Conservation (phyloP, 2,113 vertebrate species). For the Chloropsis hardwickii region DNA sequence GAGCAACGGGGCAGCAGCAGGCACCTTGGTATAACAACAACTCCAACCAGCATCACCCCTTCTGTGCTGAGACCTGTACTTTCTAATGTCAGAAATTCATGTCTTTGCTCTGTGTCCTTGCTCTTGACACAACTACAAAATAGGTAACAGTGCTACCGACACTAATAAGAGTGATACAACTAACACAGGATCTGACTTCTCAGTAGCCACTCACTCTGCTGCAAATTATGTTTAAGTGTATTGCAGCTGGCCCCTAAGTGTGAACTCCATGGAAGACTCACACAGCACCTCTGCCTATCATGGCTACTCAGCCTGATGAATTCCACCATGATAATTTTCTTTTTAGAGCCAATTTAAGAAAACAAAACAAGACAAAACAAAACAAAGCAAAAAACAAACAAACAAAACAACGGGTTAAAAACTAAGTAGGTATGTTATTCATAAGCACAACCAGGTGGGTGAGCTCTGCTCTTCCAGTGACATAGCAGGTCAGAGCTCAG, state of each 20-base stretch:
- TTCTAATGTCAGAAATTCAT: rapidly evolving
- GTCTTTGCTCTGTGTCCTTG: neutral
- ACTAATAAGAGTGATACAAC: neutral
- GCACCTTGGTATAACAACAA: neutral
- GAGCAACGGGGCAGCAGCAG: rapidly evolving
- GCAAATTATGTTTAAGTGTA: neutral
- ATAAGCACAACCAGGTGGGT: neutral
- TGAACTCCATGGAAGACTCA: neutral
- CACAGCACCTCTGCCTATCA: neutral
- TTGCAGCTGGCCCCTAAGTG: neutral
- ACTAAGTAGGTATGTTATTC: rapidly evolving
- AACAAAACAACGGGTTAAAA: neutral
- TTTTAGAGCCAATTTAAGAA: neutral
- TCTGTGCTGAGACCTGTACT: neutral
- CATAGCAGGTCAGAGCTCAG: rapidly evolving
- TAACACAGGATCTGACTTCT: neutral
- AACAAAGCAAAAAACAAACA: no score
- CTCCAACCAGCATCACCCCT: rapidly evolving
- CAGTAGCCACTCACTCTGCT: neutral
- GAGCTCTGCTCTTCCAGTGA: neutral
- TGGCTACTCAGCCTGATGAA: neutral
- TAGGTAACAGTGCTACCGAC: neutral
- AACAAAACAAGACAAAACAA: neutral
- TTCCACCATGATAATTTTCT: neutral
- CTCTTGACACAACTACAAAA: neutral